Conservation (phyloP, 1,140 invertebrate genomes). For the Lasioglossum albipes region DNA sequence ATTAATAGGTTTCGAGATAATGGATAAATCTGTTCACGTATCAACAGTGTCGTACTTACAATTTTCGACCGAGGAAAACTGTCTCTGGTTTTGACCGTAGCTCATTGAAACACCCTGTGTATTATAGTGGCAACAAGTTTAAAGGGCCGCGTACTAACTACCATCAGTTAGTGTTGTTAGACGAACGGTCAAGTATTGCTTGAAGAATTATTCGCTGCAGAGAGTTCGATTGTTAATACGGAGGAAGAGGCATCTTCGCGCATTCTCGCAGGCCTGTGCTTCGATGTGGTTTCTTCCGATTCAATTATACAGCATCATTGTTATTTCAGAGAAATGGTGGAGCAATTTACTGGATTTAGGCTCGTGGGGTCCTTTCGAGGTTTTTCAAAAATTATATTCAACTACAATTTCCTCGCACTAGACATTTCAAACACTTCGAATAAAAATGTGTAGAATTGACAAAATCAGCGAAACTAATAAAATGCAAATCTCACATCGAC, state of each 20-base stretch:
- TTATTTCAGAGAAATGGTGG: neutral
- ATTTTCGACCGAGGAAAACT: constrained; percentile 51
- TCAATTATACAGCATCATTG: neutral
- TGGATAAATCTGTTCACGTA: neutral
- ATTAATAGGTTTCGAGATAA: too few species aligned
- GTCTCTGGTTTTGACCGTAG: constrained; percentile 58
- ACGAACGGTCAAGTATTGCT: constrained; percentile 69
- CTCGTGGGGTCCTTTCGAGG: neutral
- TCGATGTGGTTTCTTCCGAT: constrained; percentile 12
- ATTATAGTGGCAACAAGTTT: constrained; percentile 54
- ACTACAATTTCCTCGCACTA: too few species aligned
- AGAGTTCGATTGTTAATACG: neutral
- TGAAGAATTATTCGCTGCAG: constrained; percentile 34
- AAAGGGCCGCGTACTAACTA: constrained; percentile 67
- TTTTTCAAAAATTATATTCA: too few species aligned
- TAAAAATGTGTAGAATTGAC: too few species aligned
- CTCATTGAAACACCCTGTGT: constrained; percentile 52
- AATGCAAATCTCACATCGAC: too few species aligned
- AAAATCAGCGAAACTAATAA: too few species aligned
- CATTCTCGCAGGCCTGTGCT: constrained; percentile 13
- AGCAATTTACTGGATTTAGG: too few species aligned
- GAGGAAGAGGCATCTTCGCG: constrained; percentile 16
- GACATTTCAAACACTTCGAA: too few species aligned
- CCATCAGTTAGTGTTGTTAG: constrained; percentile 76
- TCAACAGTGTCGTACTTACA: constrained; percentile 44